Conservation (phyloP, 2,113 vertebrate genomes). For the Xenopus borealis region DNA sequence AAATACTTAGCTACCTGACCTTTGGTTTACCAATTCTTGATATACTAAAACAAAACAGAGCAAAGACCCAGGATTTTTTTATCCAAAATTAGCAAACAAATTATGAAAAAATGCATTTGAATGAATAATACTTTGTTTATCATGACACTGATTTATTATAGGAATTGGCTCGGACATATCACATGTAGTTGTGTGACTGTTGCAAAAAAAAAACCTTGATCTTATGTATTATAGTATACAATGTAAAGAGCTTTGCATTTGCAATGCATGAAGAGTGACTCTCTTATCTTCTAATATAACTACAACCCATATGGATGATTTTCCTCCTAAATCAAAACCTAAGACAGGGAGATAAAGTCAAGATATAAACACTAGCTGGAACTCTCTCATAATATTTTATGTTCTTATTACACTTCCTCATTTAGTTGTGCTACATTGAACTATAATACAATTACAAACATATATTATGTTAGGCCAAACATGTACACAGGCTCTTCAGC, state of each 20-base stretch:
- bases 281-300: conserved; percentile 34
- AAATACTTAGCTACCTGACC: neutral
- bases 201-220: no score
- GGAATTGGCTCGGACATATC: no score
- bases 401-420: conserved; percentile 46
- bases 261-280: conserved; percentile 29
- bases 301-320: conserved; percentile 35
- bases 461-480: conserved; percentile 43
- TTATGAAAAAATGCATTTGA: no score
- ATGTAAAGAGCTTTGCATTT: conserved; percentile 8
- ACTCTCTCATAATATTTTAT: conserved; percentile 47
- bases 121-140: no score
- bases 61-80: no score
- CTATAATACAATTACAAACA: conserved; percentile 45
- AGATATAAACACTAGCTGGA: conserved; percentile 42
- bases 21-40: neutral
- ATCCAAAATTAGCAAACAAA: no score
- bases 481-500: conserved; percentile 31
- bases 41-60: no score
- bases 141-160: no score
- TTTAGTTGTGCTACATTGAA: conserved; percentile 44
- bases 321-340: conserved; percentile 41
- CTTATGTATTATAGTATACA: no score
- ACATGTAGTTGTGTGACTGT: no score
- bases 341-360: conserved; percentile 43